phyloP scores from a whole-genome alignment of 2,888 invertebrate genomes.

The Drosophila cracens region DNA sequence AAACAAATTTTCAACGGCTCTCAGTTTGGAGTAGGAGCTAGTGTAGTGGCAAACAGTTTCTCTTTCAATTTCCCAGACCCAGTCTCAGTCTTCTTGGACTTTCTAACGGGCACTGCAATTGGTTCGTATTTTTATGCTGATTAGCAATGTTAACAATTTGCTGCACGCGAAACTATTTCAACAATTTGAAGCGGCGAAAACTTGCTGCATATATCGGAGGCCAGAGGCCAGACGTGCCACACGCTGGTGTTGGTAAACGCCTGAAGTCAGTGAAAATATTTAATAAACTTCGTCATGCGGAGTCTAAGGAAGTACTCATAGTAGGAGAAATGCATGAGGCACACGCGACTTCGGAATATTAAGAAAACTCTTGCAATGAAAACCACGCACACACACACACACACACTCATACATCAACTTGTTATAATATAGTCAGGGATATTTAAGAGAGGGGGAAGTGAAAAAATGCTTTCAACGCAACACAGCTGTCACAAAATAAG shows the following conservation, averaged over 20 bases:
- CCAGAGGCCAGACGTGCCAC: slow-evolving; percentile 9
- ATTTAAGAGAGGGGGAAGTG: slow-evolving; percentile 36
- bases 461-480: slow-evolving; percentile 44
- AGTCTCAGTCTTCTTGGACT: not conserved
- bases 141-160: slow-evolving; percentile 74
- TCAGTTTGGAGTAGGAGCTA: slow-evolving; percentile 7
- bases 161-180: slow-evolving; percentile 75
- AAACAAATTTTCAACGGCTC: slow-evolving; percentile 6
- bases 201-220: slow-evolving; percentile 60
- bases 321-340: slow-evolving; percentile 60
- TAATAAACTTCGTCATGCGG: slow-evolving; percentile 56
- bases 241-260: slow-evolving; percentile 46
- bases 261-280: slow-evolving; percentile 42
- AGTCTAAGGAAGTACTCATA: slow-evolving; percentile 43
- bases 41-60: slow-evolving; percentile 60
- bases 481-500: slow-evolving; percentile 17
- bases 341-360: slow-evolving; percentile 69
- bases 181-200: slow-evolving; percentile 45
- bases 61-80: slow-evolving; percentile 14
- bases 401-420: slow-evolving; percentile 31
- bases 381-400: slow-evolving; percentile 23
- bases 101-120: slow-evolving; percentile 32
- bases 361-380: slow-evolving; percentile 60
- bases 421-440: slow-evolving; percentile 70
- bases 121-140: slow-evolving; percentile 72